These are phyloP conservation scores for Teleiodes luculella DNA, from an alignment of 2,888 invertebrate species.

Conservation along the genomic window DNA sequence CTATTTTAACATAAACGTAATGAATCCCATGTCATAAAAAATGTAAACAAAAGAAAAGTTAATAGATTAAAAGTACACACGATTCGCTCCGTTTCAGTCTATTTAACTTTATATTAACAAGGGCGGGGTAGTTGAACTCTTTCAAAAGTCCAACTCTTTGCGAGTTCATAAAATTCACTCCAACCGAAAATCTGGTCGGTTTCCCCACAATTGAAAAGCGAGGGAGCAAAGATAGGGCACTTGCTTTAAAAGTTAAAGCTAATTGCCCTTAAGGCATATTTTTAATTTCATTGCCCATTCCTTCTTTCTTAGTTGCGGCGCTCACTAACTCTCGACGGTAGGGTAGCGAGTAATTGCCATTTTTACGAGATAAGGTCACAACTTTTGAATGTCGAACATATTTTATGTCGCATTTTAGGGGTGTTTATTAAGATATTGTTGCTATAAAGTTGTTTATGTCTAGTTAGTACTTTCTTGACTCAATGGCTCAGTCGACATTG, in stretches of 20 bases:
- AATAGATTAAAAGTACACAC: not conserved
- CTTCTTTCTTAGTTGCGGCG: conserved; percentile 73
- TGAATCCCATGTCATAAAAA: no score
- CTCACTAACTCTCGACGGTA: conserved; percentile 62
- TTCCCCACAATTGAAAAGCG: conserved; percentile 77
- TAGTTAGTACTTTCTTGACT: not conserved
- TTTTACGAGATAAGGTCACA: conserved; percentile 76
- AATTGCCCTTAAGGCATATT: conserved; percentile 81
- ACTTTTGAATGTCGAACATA: conserved; percentile 72
- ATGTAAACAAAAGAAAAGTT: not conserved
- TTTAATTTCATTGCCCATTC: conserved; percentile 79
- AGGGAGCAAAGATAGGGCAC: conserved; percentile 72
- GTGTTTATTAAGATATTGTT: conserved; percentile 7
- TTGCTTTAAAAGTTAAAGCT: conserved; percentile 79
- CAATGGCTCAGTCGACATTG: no score
- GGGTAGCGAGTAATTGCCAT: conserved; percentile 72
- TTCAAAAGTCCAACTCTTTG: conserved; percentile 62
- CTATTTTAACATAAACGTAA: no score
- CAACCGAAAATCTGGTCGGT: conserved; percentile 57
- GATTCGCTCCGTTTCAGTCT: conserved; percentile 15
- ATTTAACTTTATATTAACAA: conserved; percentile 57
- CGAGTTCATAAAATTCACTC: conserved; percentile 75
- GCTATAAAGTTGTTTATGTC: not conserved
- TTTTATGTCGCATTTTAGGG: conserved; percentile 54
- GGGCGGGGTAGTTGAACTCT: conserved; percentile 48